These are phyloP conservation scores for Microctonus brassicae DNA, from an alignment of 2,888 invertebrate genomes.

Conservation along the genomic window DNA sequence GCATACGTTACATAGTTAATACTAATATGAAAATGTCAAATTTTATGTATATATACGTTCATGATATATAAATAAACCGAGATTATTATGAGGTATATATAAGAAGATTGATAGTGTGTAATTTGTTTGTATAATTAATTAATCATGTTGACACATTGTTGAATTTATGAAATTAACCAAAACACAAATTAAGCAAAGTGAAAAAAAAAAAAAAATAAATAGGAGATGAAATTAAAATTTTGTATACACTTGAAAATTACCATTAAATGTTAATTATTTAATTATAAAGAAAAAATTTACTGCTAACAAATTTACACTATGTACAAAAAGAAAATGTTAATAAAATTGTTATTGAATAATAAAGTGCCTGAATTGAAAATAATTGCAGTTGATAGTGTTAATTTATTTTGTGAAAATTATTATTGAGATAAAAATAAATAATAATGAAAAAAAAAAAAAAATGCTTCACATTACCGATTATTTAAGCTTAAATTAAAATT, in stretches of 20 bases:
- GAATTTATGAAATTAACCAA: conserved; percentile 8
- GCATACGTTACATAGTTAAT: conserved; percentile 18
- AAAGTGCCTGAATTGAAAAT: conserved; percentile 12
- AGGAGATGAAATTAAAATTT: too few relatives aligned
- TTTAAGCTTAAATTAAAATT: neutral
- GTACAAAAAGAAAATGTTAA: conserved; percentile 8
- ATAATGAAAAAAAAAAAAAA: neutral
- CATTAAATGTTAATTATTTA: neutral
- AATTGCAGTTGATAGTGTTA: neutral
- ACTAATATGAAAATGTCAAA: conserved; percentile 30
- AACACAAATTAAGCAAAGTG: neutral
- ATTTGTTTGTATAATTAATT: conserved; percentile 34
- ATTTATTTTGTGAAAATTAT: conserved; percentile 19
- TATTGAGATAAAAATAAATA: neutral
- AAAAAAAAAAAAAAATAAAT: too few relatives aligned
- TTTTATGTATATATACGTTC: conserved; percentile 26
- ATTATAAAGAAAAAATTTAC: neutral
- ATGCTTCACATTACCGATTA: neutral
- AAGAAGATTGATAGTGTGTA: conserved; percentile 18
- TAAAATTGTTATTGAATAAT: neutral
- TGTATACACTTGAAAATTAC: neutral
- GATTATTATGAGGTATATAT: conserved; percentile 22
- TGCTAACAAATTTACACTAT: neutral
- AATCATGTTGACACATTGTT: conserved; percentile 31
- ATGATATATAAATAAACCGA: too few relatives aligned